These are phyloP conservation scores for Acromyrmex charruanus DNA, from an alignment of 1,140 invertebrate species.

Conservation along the genomic window DNA sequence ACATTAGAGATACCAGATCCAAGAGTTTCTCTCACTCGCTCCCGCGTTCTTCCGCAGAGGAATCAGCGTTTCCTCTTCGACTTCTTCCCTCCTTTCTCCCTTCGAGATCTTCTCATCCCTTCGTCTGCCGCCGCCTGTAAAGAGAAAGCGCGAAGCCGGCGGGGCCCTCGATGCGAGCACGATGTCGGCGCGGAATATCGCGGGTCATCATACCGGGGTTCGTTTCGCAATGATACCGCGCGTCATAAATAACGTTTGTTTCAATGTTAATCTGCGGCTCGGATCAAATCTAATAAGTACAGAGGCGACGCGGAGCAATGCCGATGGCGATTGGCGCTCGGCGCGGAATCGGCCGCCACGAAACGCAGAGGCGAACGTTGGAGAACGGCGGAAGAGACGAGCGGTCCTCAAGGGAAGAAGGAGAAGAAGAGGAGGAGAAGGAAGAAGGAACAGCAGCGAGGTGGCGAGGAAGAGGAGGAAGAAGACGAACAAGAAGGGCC, in stretches of 20 bases:
- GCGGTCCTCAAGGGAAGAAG: slow-evolving; percentile 13
- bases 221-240: slow-evolving; percentile 81
- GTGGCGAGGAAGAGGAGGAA: not conserved
- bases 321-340: slow-evolving; percentile 76
- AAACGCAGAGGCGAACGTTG: slow-evolving; percentile 4
- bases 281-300: slow-evolving; percentile 86
- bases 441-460: not conserved
- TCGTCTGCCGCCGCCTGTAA: slow-evolving; percentile 10
- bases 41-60: slow-evolving; percentile 15
- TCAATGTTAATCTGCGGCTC: slow-evolving; percentile 84
- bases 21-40: not conserved
- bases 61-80: slow-evolving; percentile 34
- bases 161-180: slow-evolving; percentile 32
- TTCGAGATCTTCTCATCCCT: slow-evolving; percentile 2
- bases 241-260: slow-evolving; percentile 86
- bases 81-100: not conserved
- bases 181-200: slow-evolving; percentile 79
- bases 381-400: slow-evolving; percentile 16
- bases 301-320: slow-evolving; percentile 80
- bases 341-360: slow-evolving; percentile 28
- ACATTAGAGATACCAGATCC: slow-evolving; percentile 2
- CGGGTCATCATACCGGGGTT: slow-evolving; percentile 82
- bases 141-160: slow-evolving; percentile 48
- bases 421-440: not conserved
- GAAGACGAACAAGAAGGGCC: slow-evolving; percentile 65